Evolutionary conservation across 2,797 vertebrate species (phyloP), one percentile per base, ranked within the genome.

Genomic region (Scleropages formosus): DNA sequence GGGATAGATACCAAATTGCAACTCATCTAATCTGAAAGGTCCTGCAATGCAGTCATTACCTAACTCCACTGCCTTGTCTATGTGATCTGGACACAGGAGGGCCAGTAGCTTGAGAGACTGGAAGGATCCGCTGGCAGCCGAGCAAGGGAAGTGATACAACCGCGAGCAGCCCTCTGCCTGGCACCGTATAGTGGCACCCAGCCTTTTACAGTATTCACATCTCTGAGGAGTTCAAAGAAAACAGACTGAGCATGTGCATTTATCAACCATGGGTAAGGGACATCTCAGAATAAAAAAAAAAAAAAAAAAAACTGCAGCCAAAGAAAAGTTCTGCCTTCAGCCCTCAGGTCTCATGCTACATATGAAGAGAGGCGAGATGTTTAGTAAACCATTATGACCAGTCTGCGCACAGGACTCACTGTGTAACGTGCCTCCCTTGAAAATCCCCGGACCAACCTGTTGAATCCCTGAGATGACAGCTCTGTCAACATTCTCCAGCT

Each of bases 401-500:
- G 11, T 69, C 47, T 44, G n/a, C 24, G n/a, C 44, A 46, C n/a
- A n/a, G 16, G 22, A 12, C 22, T 1, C 22, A 24, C 68, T 31
- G 13, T 8, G 10, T 47, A 2, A 11, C n/a, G 13, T 12, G 46
- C 15, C 12, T 16, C 46, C 46, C 47, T 8, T 13, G 24, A 0
- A 24, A 20, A 47, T 15, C 20, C 46, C 11, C 11, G 18, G 0
- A 66, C 86, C 82, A 79, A 99, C 98, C 95, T 94, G 95, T 91
- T 96, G 95, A 92, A 96, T 98, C 95, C 97, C 98, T 98, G 97
- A 98, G 96, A 96, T 95, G 94, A 99, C 93, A 84, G 96, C 96
- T 91, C 93, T 94, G 88, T 94, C 95, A 91, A 99, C 96, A 9
- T 93, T 89, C 80, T 90, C 89, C 82, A 95, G 88, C 87, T 94